Base-by-base conservation (phyloP, 1,140 invertebrate genomes). In the Phortica variegata region DNA sequence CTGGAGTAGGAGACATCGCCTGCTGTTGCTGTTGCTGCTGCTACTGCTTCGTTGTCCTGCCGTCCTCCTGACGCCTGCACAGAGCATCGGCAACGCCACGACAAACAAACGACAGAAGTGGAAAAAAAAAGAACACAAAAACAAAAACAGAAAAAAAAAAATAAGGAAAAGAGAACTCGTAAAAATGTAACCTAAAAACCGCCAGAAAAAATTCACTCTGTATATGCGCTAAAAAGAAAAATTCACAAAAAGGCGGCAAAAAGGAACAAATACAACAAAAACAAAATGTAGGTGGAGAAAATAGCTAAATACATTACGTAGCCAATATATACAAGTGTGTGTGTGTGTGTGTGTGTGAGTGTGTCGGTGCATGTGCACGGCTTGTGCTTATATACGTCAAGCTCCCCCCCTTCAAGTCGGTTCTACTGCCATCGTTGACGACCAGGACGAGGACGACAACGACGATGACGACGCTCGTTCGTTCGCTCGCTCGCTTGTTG, bases 111-210 rank as follows among this genome's bases (percentile, higher is more conserved):
- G 45, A 40, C 49, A 44, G 21, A 29, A 47, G 34, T n/a, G 36
- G 29, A 48, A 34, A 53, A 49, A 53, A 23, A 33, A 42, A 54
- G 51, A 44, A 60, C n/a, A 43, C 54, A 61, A 54, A 39, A 26
- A 26, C 36, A 45, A 29, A 18, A 45, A 45, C 19, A 45, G 34
- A 13, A 29, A 12, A 34, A 40, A 12, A 16, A 9, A 10, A 40
- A 40, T 10, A 40, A 19, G 13, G 16, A 10, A 21, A 54, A 58
- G 54, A 58, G 52, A 56, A 66, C 54, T 65, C 57, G 65, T 73
- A 73, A 70, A 66, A 65, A 70, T 73, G 60, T 73, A 73, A 73
- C 70, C 70, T 73, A 73, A 73, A 73, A 73, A 73, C 70, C 62
- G 56, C 61, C 63, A 58, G 68, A 72, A 72, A 72, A 72, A 72